Percentiles rank a stretch among this genome's conserved stretches.
These are phyloP conservation scores for Toxotes lorentzi DNA, from an alignment of 2,797 vertebrate genomes.

Conservation along the genomic window DNA sequence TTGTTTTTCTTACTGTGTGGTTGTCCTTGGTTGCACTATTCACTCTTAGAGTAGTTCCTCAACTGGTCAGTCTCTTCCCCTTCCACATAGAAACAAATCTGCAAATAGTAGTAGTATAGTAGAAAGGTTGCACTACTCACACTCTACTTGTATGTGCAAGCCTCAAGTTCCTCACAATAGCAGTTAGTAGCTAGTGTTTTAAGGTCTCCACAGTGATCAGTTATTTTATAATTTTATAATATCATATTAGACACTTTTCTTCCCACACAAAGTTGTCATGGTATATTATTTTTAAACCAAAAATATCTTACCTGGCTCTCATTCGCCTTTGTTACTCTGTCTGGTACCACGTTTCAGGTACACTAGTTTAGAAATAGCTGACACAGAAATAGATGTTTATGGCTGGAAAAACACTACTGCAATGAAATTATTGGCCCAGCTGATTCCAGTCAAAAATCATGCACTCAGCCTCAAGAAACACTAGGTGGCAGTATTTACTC, in stretches of 20 bases:
- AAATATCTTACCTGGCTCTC: not conserved
- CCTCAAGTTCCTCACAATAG: not conserved
- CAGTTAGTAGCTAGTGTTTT: not conserved
- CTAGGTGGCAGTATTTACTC: constrained; percentile 65
- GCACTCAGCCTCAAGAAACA: constrained; percentile 38
- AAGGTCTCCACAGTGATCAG: not conserved
- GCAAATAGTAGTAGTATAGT: not conserved
- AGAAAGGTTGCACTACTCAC: not conserved
- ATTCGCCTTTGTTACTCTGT: not conserved
- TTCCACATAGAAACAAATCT: not conserved
- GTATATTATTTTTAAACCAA: not conserved
- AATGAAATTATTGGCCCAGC: not conserved
- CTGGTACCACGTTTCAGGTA: not conserved
- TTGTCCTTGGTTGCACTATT: constrained; percentile 24
- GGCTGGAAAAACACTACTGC: not conserved
- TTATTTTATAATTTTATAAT: no score
- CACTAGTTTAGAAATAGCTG: not conserved
- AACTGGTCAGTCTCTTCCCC: constrained; percentile 45
- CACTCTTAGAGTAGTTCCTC: constrained; percentile 45
- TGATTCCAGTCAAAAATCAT: constrained; percentile 1
- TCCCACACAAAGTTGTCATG: not conserved
- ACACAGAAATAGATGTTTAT: not conserved
- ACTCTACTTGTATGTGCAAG: not conserved
- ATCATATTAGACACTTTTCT: not conserved
- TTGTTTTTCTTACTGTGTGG: not conserved